Evolutionary conservation across 2,888 invertebrate species (phyloP).

Genomic region (Cantharis lateralis): DNA sequence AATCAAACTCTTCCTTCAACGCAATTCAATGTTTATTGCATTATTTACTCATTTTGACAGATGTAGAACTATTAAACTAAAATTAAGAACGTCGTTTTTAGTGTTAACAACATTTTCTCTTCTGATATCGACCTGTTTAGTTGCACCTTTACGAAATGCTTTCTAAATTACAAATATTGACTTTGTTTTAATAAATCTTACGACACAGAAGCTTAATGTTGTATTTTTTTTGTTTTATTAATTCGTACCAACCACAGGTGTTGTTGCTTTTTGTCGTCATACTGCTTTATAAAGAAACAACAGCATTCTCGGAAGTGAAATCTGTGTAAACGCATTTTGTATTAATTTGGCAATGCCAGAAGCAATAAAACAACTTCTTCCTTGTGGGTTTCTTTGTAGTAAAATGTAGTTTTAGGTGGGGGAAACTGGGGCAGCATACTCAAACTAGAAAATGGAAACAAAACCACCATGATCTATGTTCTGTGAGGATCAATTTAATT

Average conservation of each 20-base stretch:
- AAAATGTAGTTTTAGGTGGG: background rate
- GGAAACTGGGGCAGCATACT: background rate
- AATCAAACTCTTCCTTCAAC: background rate
- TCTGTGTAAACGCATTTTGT: constrained; percentile 4
- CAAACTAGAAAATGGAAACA: background rate
- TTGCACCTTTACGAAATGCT: constrained; percentile 9
- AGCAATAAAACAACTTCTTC: constrained; percentile 2
- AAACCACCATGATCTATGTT: background rate
- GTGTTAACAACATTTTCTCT: constrained; percentile 17
- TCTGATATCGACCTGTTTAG: constrained; percentile 24
- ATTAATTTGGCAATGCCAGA: constrained; percentile 10
- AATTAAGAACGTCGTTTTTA: background rate
- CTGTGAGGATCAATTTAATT: constrained; percentile 14
- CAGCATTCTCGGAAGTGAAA: constrained; percentile 18
- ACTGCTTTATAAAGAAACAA: background rate
- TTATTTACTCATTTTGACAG: background rate
- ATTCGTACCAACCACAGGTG: constrained; percentile 3
- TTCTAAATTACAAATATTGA: constrained; percentile 11
- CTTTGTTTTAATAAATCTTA: constrained; percentile 9
- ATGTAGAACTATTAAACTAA: background rate
- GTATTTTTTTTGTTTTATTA: constrained; percentile 4
- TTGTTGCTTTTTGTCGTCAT: background rate
- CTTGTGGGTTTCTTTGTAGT: constrained; percentile 2
- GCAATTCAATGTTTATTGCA: background rate
- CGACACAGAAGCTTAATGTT: constrained; percentile 8